Evolutionary conservation across 2,113 vertebrate species (phyloP).

Genomic region (Carollia perspicillata): DNA sequence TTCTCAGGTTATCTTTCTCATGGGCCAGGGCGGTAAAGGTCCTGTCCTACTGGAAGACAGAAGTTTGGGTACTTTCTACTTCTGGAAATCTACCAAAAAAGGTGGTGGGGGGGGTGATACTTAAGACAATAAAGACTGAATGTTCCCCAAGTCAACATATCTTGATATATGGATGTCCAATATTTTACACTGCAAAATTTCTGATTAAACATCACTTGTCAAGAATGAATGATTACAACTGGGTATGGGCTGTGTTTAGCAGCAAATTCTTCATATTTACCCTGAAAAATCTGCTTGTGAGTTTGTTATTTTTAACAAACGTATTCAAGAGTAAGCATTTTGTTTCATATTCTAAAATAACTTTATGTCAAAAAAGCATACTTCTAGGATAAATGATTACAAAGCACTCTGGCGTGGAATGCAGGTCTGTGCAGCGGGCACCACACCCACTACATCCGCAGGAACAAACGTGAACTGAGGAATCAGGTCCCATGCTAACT

Average conservation of each 20-base stretch:
- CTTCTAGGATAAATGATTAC: background rate
- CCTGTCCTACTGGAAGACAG: background rate
- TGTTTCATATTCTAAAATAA: slow-evolving; percentile 27
- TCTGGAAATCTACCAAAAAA: background rate
- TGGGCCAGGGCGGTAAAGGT: background rate
- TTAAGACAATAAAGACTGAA: background rate
- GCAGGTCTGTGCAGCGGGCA: background rate
- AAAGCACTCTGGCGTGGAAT: background rate
- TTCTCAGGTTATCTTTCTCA: background rate
- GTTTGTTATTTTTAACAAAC: background rate
- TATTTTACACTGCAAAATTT: background rate
- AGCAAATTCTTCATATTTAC: background rate
- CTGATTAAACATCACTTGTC: background rate
- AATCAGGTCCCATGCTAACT: background rate
- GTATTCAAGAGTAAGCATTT: slow-evolving; percentile 15
- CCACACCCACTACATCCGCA: background rate
- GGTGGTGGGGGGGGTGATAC: background rate
- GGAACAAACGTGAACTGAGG: background rate
- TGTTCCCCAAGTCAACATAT: background rate
- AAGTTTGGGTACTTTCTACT: background rate
- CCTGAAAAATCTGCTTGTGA: background rate
- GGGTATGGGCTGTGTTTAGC: background rate
- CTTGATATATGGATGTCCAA: background rate
- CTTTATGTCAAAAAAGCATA: background rate
- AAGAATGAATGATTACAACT: background rate